Evolutionary conservation across 1,140 invertebrate genomes (phyloP).

Genomic region (Meloidogyne hapla): DNA sequence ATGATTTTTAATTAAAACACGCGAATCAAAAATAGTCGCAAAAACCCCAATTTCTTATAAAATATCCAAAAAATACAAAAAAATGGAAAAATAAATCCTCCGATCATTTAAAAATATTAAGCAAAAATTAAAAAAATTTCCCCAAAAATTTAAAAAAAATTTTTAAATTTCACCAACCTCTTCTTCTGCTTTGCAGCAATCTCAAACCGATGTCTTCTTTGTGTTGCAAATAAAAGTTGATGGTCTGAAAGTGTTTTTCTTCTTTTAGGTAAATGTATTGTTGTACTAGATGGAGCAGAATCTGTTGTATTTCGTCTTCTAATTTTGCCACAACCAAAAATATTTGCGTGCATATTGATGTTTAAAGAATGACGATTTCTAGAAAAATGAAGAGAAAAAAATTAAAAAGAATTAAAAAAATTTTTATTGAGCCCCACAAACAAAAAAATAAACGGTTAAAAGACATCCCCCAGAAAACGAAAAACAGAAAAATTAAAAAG

Average conservation of each 20-base stretch:
- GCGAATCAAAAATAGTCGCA: no score
- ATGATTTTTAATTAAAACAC: no score
- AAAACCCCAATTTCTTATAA: no score
- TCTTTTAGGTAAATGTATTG: background rate
- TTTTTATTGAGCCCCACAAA: no score
- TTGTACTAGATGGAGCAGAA: background rate
- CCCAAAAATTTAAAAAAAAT: no score
- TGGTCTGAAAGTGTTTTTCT: background rate
- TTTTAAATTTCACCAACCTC: background rate
- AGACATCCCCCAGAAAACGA: no score
- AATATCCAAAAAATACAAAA: no score
- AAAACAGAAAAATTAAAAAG: no score
- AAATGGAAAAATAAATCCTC: no score
- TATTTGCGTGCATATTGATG: constrained; percentile 37
- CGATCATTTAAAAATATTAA: no score
- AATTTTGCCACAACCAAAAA: constrained; percentile 8
- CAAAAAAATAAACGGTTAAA: no score
- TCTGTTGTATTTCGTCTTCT: constrained; percentile 4
- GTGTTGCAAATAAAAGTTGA: constrained; percentile 5
- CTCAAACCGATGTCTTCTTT: background rate
- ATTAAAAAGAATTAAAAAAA: background rate
- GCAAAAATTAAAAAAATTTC: background rate
- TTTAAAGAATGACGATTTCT: constrained; percentile 47
- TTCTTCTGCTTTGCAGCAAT: no score
- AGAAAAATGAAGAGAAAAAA: background rate